Base-by-base conservation (phyloP, 2,113 vertebrate genomes). In the Amphilophus citrinellus region DNA sequence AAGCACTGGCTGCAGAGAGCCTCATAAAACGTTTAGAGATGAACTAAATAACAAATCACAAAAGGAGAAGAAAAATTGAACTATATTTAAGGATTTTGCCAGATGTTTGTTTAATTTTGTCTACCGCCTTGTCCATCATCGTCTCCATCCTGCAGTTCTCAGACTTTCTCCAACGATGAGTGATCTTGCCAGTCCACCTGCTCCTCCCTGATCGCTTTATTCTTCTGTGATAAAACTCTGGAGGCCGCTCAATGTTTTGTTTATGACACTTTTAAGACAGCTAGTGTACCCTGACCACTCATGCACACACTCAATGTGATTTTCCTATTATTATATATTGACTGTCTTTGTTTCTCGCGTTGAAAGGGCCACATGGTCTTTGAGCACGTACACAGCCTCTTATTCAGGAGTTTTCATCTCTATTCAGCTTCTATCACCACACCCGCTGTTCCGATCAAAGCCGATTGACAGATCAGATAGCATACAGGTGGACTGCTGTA, bases 121-220 rank as follows among this genome's bases (percentile, higher is more conserved):
- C 37, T 10, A 59, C 9, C 24, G 18, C 14, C 53, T 79, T 2
- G 4, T 88, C 79, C 27, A n/a, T 83, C 85, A 82, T 56, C 24
- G 63, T 35, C 24, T 18, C 7, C 30, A 15, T 37, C 56, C 79
- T 75, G 66, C 59, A 11, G 35, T 14, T 37, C 63, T 87, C 35
- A 47, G n/a, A 63, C 53, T 39, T 22, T 60, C 35, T 77, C 14
- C 59, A 35, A 9, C 37, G 79, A 71, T 61, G 77, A 85, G 57
- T 56, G 80, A 77, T 77, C 39, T 4, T 7, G 6, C 20, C 76
- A 14, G 71, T 6, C 37, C 92, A 94, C 85, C 92, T 91, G 92
- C 80, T 77, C 7, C 42, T 90, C 88, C 39, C 8, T 92, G 85
- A 88, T 84, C 90, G 86, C 79, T 6, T 81, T 68, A 68, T 65